phyloP scores from a whole-genome alignment of 2,888 invertebrate genomes.

The Sesia bembeciformis region DNA sequence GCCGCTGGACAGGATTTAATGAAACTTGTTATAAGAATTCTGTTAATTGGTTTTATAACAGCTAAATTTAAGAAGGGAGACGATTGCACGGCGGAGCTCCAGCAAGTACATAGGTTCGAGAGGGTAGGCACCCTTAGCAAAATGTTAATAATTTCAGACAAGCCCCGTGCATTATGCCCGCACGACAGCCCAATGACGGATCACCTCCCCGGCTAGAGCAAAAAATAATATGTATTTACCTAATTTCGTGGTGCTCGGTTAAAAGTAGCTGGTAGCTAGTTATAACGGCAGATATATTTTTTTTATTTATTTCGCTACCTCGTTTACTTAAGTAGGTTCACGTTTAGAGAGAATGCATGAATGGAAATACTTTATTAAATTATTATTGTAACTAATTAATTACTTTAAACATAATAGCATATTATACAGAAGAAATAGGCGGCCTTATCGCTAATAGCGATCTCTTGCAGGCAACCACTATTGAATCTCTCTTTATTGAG shows the following conservation, averaged over 20 bases:
- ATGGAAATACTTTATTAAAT: too few relatives aligned
- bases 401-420: too few relatives aligned
- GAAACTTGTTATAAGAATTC: too few relatives aligned
- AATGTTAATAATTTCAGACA: constrained; percentile 43
- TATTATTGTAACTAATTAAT: too few relatives aligned
- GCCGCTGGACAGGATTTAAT: too few relatives aligned
- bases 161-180: constrained; percentile 41
- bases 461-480: too few relatives aligned
- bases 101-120: not conserved
- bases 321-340: too few relatives aligned
- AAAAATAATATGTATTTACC: constrained; percentile 1
- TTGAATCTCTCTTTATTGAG: too few relatives aligned
- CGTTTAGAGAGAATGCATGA: too few relatives aligned
- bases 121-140: not conserved
- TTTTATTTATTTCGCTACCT: not conserved
- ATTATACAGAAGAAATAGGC: too few relatives aligned
- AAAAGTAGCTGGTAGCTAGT: not conserved
- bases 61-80: not conserved
- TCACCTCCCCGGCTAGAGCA: constrained; percentile 13
- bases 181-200: constrained; percentile 37
- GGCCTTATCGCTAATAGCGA: too few relatives aligned
- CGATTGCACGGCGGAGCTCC: not conserved
- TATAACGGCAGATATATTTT: not conserved
- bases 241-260: not conserved
- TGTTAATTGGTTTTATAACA: not conserved